Evolutionary conservation across 2,888 invertebrate genomes (phyloP).

Genomic region (Hypselothyrea guttata): DNA sequence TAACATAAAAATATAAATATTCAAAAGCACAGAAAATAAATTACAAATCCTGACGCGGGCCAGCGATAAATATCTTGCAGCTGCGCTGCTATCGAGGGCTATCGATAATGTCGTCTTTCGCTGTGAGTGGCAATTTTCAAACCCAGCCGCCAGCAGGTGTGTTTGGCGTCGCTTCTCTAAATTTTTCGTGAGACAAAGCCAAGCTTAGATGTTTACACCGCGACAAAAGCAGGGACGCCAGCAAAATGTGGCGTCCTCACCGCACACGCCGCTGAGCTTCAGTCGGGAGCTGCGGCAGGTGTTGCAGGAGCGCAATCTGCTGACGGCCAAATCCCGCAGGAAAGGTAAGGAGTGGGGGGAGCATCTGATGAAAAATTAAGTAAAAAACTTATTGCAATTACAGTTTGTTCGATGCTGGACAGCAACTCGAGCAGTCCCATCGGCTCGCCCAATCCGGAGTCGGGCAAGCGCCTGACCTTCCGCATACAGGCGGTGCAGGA

Average conservation of each 20-base stretch:
- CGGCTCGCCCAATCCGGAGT: constrained; percentile 70
- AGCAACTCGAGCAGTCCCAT: constrained; percentile 57
- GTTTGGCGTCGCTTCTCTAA: constrained; percentile 55
- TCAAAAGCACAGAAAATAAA: no score
- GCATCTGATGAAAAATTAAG: not conserved
- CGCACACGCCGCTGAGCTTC: constrained; percentile 83
- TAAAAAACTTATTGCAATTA: not conserved
- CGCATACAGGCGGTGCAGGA: constrained; percentile 86
- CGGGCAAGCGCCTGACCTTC: constrained; percentile 78
- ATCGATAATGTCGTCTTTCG: not conserved
- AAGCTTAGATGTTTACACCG: constrained; percentile 74
- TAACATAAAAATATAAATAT: no score
- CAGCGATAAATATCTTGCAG: no score
- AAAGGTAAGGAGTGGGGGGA: constrained; percentile 81
- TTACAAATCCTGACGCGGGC: no score
- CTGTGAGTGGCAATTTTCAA: constrained; percentile 46
- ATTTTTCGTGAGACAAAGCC: constrained; percentile 17
- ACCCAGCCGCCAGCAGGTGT: constrained; percentile 66
- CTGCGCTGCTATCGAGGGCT: no score
- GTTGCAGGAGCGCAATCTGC: constrained; percentile 85
- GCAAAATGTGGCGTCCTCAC: constrained; percentile 45
- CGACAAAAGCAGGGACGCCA: constrained; percentile 47
- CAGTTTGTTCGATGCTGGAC: constrained; percentile 85
- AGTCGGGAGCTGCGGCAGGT: constrained; percentile 85
- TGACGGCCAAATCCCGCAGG: constrained; percentile 85